These are phyloP conservation scores for Xanthia icteritia DNA, from an alignment of 2,888 invertebrate genomes.

Conservation along the genomic window DNA sequence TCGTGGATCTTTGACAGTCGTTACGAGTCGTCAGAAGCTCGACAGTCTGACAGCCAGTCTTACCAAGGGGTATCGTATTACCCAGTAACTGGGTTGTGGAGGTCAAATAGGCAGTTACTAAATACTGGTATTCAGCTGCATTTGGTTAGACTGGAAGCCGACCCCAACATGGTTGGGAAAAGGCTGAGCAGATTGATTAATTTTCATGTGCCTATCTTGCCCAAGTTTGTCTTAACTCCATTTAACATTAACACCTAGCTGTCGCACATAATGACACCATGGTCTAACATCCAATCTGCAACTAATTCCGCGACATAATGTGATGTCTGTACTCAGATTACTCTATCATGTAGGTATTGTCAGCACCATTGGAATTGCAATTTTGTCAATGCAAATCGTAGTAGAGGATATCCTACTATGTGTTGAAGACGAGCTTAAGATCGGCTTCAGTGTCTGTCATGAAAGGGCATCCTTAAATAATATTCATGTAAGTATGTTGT, in stretches of 20 bases:
- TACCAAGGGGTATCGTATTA: no score
- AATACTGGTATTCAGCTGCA: no score
- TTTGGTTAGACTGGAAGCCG: no score
- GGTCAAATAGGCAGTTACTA: no score
- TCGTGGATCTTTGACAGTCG: no score
- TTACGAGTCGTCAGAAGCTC: no score
- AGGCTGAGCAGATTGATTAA: no score
- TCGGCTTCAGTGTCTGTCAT: not conserved
- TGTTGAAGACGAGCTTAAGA: not conserved
- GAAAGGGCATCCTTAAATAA: slow-evolving; percentile 17
- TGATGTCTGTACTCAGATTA: slow-evolving; percentile 47
- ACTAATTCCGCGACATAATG: slow-evolving; percentile 66
- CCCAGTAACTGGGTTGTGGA: no score
- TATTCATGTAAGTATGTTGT: not conserved
- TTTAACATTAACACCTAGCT: slow-evolving; percentile 6
- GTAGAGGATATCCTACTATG: slow-evolving; percentile 26
- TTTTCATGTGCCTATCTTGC: not conserved
- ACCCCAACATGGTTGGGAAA: no score
- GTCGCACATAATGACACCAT: slow-evolving; percentile 11
- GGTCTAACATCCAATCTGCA: slow-evolving; percentile 65
- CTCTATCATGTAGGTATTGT: slow-evolving; percentile 50
- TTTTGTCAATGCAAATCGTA: slow-evolving; percentile 65
- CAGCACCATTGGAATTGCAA: slow-evolving; percentile 59
- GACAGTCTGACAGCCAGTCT: no score
- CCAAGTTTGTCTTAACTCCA: not conserved